A percentile compares a stretch with the other conserved stretches of the same genome.
phyloP scores from a whole-genome alignment of 1,140 invertebrate species.

The Drosophila orena region DNA sequence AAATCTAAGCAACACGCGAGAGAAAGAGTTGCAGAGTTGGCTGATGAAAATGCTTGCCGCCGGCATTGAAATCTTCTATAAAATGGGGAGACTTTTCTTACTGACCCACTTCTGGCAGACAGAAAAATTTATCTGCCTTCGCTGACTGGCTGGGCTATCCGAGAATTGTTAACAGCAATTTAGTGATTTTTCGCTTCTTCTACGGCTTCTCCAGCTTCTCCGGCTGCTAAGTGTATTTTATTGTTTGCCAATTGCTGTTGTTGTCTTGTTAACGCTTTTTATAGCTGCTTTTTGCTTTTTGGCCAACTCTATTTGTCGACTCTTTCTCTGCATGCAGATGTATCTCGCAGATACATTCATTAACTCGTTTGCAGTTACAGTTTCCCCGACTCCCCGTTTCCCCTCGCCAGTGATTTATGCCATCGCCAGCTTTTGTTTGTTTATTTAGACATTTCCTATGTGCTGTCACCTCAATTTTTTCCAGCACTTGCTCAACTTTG shows the following conservation, averaged over 20 bases:
- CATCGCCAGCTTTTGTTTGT: slow-evolving; percentile 62
- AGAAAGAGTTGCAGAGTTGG: slow-evolving; percentile 1
- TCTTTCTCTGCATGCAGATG: slow-evolving; percentile 67
- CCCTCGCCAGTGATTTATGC: slow-evolving; percentile 65
- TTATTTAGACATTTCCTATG: slow-evolving; percentile 74
- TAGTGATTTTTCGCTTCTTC: slow-evolving; percentile 34
- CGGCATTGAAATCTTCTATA: slow-evolving; percentile 44
- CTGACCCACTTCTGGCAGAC: slow-evolving; percentile 37
- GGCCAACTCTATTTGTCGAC: slow-evolving; percentile 67
- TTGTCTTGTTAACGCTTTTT: slow-evolving; percentile 79
- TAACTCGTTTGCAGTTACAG: slow-evolving; percentile 67
- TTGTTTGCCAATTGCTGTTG: slow-evolving; percentile 70
- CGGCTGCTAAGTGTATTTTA: slow-evolving; percentile 68
- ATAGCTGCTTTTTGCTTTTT: slow-evolving; percentile 62
- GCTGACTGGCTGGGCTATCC: slow-evolving; percentile 6
- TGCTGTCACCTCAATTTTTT: slow-evolving; percentile 60
- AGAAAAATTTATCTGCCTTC: slow-evolving; percentile 56
- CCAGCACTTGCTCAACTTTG: slow-evolving; percentile 23
- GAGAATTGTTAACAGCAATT: slow-evolving; percentile 74
- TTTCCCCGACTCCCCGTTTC: neutral
- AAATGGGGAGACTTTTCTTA: slow-evolving; percentile 6
- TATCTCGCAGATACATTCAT: slow-evolving; percentile 78
- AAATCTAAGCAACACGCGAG: slow-evolving; percentile 35
- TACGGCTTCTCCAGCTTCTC: neutral
- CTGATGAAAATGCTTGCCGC: slow-evolving; percentile 39